Base-by-base conservation (phyloP, 2,113 vertebrate species). In the Leptodactylus fuscus region DNA sequence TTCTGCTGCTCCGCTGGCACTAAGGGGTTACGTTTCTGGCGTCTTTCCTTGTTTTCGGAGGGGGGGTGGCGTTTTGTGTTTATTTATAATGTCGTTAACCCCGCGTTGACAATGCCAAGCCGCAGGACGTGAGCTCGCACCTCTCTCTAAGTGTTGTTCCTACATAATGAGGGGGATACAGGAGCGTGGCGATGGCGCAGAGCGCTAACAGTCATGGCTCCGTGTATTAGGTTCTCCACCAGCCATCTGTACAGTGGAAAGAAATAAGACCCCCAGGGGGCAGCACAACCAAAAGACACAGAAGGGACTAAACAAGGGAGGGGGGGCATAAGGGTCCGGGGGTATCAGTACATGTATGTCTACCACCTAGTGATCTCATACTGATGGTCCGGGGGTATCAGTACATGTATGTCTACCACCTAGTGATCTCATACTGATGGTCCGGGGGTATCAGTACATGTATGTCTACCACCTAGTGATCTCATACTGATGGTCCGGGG, bases 31-130 rank as follows among this genome's bases (percentile, higher is more conserved):
- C 46, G 5, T 8, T 41, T 74, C 18, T 67, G 58, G 1, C 62
- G 16, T 58, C n/a, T 24, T 60, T n/a, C 20, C 20, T 12, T 2
- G 29, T 18, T 71, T 18, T 41, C 32, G 10, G 36, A 41, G 32
- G 9, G 34, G n/a, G 29, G 27, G 65, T 4, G 10, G 67, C 18
- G 10, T 1, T 24, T 1, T 12, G 29, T 20, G 18, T 13, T 51
- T 77, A 77, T 77, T 77, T 77, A 36, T 77, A 77, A 53, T 44
- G 48, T 32, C 32, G 75, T 55, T 27, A 49, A 76, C 4, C 74
- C 18, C 2, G 13, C 24, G 8, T 1, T 32, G 7, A 77, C 75
- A 77, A 36, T 16, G 20, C 48, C 15, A 7, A 12, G 29, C 29
- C 6, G 27, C 29, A 29, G 75, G 41, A 11, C 7, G 18, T 3